A percentile compares a stretch with the other conserved stretches of the same genome.
Evolutionary conservation across 1,140 invertebrate species (phyloP).

Genomic region (Scylla paramamosain): DNA sequence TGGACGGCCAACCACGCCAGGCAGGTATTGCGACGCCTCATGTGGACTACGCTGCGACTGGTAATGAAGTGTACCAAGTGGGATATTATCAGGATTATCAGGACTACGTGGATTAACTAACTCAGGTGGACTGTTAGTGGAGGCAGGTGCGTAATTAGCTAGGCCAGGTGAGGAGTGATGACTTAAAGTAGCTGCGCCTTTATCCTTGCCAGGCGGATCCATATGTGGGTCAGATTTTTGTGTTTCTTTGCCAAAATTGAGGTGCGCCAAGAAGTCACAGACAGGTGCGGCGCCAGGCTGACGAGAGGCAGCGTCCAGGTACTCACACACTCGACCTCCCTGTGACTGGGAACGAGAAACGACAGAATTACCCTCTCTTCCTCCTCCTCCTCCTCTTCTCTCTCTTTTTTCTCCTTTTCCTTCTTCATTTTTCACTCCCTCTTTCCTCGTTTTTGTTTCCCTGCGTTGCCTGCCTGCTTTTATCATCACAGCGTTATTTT

Average conservation of each 20-base stretch:
- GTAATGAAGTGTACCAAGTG: not conserved
- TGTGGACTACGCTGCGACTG: not conserved
- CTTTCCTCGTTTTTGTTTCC: not conserved
- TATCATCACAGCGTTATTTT: not conserved
- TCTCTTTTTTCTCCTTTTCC: not conserved
- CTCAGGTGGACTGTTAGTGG: not conserved
- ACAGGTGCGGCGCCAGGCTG: not conserved
- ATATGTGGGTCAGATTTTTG: not conserved
- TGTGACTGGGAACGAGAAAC: not conserved
- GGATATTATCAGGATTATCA: not conserved
- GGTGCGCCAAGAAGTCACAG: not conserved
- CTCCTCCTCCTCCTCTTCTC: not conserved
- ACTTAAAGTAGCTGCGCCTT: not conserved
- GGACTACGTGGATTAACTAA: not conserved
- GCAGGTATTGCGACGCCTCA: not conserved
- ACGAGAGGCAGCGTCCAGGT: not conserved
- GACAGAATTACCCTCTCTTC: not conserved
- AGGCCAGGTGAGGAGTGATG: not conserved
- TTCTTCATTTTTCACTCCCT: not conserved
- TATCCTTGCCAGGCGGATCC: not conserved
- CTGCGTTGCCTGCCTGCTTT: not conserved
- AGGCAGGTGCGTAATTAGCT: not conserved
- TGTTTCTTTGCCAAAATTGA: not conserved
- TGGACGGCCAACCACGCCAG: not conserved
- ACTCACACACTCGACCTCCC: not conserved